Evolutionary conservation across 2,113 vertebrate species (phyloP).

Genomic region (Prionailurus viverrinus): DNA sequence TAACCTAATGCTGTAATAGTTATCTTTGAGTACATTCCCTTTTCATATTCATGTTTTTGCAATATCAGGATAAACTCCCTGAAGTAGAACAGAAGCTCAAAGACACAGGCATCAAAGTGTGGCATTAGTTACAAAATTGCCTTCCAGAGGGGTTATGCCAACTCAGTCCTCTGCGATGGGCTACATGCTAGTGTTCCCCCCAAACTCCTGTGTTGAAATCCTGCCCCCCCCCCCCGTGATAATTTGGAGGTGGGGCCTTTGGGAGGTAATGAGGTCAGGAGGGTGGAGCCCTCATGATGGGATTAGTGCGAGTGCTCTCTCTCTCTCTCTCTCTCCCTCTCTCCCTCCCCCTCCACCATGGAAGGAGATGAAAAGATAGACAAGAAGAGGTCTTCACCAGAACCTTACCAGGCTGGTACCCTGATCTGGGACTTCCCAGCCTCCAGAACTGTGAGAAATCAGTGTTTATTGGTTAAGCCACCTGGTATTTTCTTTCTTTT

Average conservation of each 20-base stretch:
- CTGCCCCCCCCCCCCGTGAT: too few species aligned
- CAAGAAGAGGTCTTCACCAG: not conserved
- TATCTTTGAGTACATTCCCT: conserved; percentile 2
- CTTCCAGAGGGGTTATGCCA: not conserved
- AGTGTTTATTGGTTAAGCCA: not conserved
- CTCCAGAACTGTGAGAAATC: not conserved
- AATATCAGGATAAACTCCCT: not conserved
- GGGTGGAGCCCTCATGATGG: not conserved
- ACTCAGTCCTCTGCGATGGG: not conserved
- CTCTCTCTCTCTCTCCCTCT: not conserved
- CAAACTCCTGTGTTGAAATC: not conserved
- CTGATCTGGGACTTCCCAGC: not conserved
- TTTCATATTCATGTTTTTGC: not conserved
- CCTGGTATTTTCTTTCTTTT: too few species aligned
- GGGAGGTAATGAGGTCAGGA: not conserved
- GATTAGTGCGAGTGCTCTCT: not conserved
- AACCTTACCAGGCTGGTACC: not conserved
- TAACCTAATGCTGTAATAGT: not conserved
- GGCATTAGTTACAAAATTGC: not conserved
- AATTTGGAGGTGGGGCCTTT: not conserved
- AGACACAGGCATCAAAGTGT: not conserved
- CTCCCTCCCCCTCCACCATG: not conserved
- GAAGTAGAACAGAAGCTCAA: not conserved
- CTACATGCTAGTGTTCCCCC: not conserved
- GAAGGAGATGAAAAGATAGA: not conserved